phyloP scores from a whole-genome alignment of 2,113 vertebrate species.

The Macrotus californicus region DNA sequence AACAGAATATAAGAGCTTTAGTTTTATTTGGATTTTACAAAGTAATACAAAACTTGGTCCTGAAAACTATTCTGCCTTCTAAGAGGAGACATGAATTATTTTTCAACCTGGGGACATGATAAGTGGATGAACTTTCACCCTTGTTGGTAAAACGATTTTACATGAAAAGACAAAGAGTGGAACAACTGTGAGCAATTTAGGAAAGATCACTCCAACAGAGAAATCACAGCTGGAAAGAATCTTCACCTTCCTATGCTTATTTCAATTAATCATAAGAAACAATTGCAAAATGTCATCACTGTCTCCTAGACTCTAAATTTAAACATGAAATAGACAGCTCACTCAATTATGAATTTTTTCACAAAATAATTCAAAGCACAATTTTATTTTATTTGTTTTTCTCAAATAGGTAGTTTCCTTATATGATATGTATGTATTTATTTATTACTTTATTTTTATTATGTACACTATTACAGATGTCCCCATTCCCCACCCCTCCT shows the following conservation, averaged over 20 bases:
- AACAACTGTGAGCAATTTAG: slow-evolving; percentile 41
- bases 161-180: slow-evolving; percentile 24
- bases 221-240: slow-evolving; percentile 46
- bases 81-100: background rate
- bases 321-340: background rate
- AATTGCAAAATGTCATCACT: slow-evolving; percentile 53
- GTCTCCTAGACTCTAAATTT: slow-evolving; percentile 37
- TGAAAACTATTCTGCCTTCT: background rate
- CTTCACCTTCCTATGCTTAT: slow-evolving; percentile 9
- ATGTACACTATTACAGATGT: no score
- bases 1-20: background rate
- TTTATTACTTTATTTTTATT: no score
- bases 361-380: background rate
- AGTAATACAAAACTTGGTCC: background rate
- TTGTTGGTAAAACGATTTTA: slow-evolving; percentile 57
- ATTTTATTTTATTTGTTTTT: no score
- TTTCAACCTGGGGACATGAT: background rate
- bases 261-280: slow-evolving; percentile 60
- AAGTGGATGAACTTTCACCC: slow-evolving; percentile 20
- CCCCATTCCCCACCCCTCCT: no score
- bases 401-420: no score
- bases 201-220: slow-evolving; percentile 37
- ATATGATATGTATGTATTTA: no score
- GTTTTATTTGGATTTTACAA: background rate
- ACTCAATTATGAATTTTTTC: background rate